These are phyloP conservation scores for Diarsia brunnea DNA, from an alignment of 2,888 invertebrate genomes.

Conservation along the genomic window DNA sequence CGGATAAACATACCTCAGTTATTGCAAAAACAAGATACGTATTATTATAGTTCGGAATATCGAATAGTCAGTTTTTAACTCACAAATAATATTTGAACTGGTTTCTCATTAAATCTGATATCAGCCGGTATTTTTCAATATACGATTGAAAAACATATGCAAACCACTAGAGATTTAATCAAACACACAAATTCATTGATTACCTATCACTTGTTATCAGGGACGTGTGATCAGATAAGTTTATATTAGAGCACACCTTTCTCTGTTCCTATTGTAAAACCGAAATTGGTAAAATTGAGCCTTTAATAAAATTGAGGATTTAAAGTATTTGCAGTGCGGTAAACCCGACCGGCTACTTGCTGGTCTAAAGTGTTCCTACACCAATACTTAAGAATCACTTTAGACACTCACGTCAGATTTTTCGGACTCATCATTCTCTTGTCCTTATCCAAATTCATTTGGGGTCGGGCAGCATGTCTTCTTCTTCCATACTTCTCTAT, in stretches of 20 bases:
- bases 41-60: neutral
- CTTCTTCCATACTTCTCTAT: no score
- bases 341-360: neutral
- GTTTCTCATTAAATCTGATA: neutral
- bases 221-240: slow-evolving; percentile 32
- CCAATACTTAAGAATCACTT: neutral
- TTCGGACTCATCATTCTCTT: no score
- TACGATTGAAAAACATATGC: slow-evolving; percentile 15
- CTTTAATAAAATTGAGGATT: neutral
- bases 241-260: slow-evolving; percentile 30
- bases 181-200: slow-evolving; percentile 45
- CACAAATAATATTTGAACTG: neutral
- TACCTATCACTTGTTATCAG: slow-evolving; percentile 45
- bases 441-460: no score
- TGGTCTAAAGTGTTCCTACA: neutral
- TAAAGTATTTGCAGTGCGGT: neutral
- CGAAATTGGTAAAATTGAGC: neutral
- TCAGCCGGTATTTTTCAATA: neutral
- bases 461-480: no score
- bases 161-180: slow-evolving; percentile 50
- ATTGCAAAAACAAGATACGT: neutral
- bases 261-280: slow-evolving; percentile 10
- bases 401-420: no score
- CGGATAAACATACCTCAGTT: no score
- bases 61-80: neutral